Base-by-base conservation (phyloP, 1,140 invertebrate species). In the Holotrichia oblita region DNA sequence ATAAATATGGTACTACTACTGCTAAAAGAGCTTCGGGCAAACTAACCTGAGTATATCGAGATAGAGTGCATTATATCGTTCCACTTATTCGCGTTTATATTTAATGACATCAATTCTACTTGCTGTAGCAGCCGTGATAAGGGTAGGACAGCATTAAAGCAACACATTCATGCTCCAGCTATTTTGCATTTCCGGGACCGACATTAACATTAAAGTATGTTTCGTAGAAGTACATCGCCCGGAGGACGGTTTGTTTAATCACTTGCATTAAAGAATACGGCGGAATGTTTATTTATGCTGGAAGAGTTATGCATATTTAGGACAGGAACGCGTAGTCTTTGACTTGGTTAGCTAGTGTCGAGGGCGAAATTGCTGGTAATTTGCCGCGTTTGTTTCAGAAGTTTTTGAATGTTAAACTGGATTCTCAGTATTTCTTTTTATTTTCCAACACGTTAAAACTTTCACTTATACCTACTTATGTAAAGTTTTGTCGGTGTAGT, bases 191-290 rank as follows among this genome's bases (percentile, higher is more conserved):
- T 78, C 41, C 41, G 44, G 41, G n/a, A 34, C 61, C 77, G 69
- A 78, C 77, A 78, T 78, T 69, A 69, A 69, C 77, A 72, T 78
- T 78, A 78, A 78, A 78, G 77, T 78, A 72, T 78, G 69, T 78
- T 27, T 78, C 77, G 22, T 24, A 27, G 61, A 69, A 69, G 27
- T 34, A 69, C 61, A 22, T 20, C 22, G 22, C 20, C 61, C 22
- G 17, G 61, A 69, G 61, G 24, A 27, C 9, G 61, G 61, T 69
- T 34, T 69, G 61, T 69, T 69, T 69, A 69, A 69, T 69, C 61
- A 69, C 61, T 69, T 69, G 61, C 61, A 69, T 69, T 69, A 69
- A 69, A 69, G 61, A 69, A 69, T 69, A 69, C 61, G 61, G 24
- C 7, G 24, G 27, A 34, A 34, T 69, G 61, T 69, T 69, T 69